phyloP scores from a whole-genome alignment of 2,797 vertebrate genomes.

The Zonotrichia albicollis region DNA sequence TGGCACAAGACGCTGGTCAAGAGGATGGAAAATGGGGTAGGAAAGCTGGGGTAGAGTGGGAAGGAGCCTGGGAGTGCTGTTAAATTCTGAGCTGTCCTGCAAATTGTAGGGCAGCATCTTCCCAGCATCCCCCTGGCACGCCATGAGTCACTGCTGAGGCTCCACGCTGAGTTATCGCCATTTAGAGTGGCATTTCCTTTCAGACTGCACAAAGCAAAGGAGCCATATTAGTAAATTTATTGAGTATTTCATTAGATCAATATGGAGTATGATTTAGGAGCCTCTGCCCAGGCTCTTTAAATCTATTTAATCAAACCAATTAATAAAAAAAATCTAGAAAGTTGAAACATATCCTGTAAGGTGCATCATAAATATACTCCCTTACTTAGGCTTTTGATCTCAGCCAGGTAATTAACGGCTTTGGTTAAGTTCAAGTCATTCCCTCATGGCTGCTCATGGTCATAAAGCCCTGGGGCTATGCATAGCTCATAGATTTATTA shows the following conservation, averaged over 20 bases:
- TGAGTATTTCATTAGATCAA: conserved; percentile 85
- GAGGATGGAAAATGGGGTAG: background rate
- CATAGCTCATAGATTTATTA: conserved; percentile 79
- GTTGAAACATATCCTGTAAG: conserved; percentile 81
- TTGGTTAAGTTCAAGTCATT: conserved; percentile 80
- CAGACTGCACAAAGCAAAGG: conserved; percentile 79
- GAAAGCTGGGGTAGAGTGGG: background rate
- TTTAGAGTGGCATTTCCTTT: conserved; percentile 79
- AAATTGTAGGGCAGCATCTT: conserved; percentile 57
- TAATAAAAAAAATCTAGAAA: conserved; percentile 82
- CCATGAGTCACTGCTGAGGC: conserved; percentile 75
- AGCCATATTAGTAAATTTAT: conserved; percentile 83
- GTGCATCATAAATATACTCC: conserved; percentile 81
- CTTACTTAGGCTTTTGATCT: conserved; percentile 80
- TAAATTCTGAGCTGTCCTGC: conserved; percentile 39
- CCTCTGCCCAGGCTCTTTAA: conserved; percentile 80
- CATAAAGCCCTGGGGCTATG: conserved; percentile 75
- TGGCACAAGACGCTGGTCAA: background rate
- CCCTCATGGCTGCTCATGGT: conserved; percentile 74
- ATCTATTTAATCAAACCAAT: conserved; percentile 87
- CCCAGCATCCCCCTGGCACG: conserved; percentile 54
- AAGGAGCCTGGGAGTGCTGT: conserved; percentile 31
- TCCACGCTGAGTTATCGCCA: conserved; percentile 76
- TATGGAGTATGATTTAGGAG: conserved; percentile 82
- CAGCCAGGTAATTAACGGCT: conserved; percentile 83